Base-by-base conservation (phyloP, 2,888 invertebrate species). In the Apamea crenata region DNA sequence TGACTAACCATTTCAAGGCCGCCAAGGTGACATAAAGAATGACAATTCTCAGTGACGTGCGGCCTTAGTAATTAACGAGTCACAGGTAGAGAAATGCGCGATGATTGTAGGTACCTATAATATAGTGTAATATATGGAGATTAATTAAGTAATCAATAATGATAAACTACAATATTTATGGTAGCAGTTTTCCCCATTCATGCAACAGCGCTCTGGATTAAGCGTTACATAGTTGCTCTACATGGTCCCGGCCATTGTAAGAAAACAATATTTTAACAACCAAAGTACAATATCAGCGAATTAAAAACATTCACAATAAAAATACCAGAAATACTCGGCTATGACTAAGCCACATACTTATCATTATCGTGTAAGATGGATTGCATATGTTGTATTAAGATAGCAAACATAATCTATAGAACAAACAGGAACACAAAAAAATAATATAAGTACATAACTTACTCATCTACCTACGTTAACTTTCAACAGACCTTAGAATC, bases 1-100 rank as follows among this genome's bases (percentile, higher is more conserved):
- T 66, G 66, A 70, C 77, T 81, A 73, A 84, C 66, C 66, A 75
- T 63, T 84, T 70, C 69, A 82, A 83, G 83, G 69, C 29, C 50
- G 44, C 21, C 25, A 63, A 82, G 59, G 77, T 82, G 81, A 81
- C 77, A 80, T 80, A 68, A 68, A 74, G 25, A 76, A 61, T 75
- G 77, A 73, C 70, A 82, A 56, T 68, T 77, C 14, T 84, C n/a
- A 75, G 44, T 79, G 78, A 82, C 71, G 78, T 71, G 56, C 25
- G 47, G 56, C 12, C 40, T 40, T 59, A 25, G 29, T 65, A 76
- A 69, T 78, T 40, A 78, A 65, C 76, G 16, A 82, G 47, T 50
- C 36, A 69, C 50, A 50, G 50, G n/a, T 50, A 75, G 44, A 81
- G 81, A 75, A 53, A 80, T 61, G 14, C 1, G 2, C 56, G 18